phyloP scores from a whole-genome alignment of 92 coral and sea anemone species.

The Galaxea fascicularis region DNA sequence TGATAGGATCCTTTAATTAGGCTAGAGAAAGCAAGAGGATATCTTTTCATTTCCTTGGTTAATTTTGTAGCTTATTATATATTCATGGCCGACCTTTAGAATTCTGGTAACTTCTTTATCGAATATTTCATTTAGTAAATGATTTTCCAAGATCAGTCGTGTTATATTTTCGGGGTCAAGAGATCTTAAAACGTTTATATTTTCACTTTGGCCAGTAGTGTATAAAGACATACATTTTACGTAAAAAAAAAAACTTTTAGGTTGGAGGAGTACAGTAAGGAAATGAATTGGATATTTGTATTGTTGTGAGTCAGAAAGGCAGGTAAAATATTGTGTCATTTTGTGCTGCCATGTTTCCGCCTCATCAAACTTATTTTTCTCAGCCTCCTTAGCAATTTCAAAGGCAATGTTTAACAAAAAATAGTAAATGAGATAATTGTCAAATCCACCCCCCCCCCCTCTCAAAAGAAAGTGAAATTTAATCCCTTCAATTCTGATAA shows the following conservation, averaged over 20 bases:
- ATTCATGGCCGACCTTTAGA: background rate
- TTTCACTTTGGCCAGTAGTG: too few species aligned
- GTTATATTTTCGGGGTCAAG: too few species aligned
- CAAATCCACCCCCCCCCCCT: background rate
- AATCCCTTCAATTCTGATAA: background rate
- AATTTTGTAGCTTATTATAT: background rate
- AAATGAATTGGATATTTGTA: background rate
- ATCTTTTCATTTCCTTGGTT: background rate
- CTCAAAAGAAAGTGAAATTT: too few species aligned
- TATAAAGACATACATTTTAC: too few species aligned
- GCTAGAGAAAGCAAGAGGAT: background rate
- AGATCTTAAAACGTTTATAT: too few species aligned
- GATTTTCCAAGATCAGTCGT: background rate
- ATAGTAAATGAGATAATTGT: background rate
- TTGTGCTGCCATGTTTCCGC: too few species aligned
- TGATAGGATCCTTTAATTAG: too few species aligned
- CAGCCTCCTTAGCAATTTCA: background rate
- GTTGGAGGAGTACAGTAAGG: background rate
- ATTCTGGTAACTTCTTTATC: background rate
- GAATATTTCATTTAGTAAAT: slow-evolving; percentile 2
- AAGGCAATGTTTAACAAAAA: background rate
- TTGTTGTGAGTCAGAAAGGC: background rate
- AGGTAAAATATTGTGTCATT: background rate
- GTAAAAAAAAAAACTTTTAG: too few species aligned
- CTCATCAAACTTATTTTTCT: background rate